Conservation (phyloP, 2,888 invertebrate species). For the Cataglyphis cursor region DNA sequence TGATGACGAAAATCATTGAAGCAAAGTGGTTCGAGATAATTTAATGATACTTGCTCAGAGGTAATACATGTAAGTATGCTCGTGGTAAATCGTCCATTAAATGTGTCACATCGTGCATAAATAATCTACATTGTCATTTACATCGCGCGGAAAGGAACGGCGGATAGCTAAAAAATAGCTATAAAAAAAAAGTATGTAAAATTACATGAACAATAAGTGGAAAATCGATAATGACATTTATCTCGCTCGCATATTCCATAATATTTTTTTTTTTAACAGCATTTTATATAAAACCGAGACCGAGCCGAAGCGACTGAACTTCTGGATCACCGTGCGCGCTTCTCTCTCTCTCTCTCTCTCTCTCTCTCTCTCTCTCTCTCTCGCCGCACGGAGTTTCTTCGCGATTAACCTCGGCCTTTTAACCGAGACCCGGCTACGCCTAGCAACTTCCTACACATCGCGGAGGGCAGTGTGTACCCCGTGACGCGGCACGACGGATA, state of each 20-base stretch:
- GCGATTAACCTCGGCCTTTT: conserved; percentile 48
- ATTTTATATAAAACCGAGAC: conserved; percentile 64
- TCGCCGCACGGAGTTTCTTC: conserved; percentile 19
- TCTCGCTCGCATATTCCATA: not conserved
- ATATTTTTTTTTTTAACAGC: not conserved
- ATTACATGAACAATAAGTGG: not conserved
- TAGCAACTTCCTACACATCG: conserved; percentile 36
- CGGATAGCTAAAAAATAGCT: conserved; percentile 50
- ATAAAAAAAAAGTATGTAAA: not conserved
- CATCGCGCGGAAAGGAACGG: conserved; percentile 76
- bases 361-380: no score
- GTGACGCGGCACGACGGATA: conserved; percentile 61
- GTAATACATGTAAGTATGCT: no score
- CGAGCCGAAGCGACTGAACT: conserved; percentile 43
- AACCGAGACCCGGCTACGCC: conserved; percentile 31
- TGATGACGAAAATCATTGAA: not conserved
- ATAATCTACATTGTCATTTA: conserved; percentile 74
- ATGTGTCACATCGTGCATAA: conserved; percentile 53
- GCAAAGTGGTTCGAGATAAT: not conserved
- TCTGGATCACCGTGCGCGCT: conserved; percentile 17
- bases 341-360: no score
- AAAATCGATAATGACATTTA: not conserved
- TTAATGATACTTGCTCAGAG: not conserved
- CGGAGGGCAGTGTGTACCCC: conserved; percentile 37
- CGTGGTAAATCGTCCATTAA: not conserved